Evolutionary conservation across 1,140 invertebrate species (phyloP), one percentile per base, ranked within the genome.

Genomic region (Aphelinus atriplicis): DNA sequence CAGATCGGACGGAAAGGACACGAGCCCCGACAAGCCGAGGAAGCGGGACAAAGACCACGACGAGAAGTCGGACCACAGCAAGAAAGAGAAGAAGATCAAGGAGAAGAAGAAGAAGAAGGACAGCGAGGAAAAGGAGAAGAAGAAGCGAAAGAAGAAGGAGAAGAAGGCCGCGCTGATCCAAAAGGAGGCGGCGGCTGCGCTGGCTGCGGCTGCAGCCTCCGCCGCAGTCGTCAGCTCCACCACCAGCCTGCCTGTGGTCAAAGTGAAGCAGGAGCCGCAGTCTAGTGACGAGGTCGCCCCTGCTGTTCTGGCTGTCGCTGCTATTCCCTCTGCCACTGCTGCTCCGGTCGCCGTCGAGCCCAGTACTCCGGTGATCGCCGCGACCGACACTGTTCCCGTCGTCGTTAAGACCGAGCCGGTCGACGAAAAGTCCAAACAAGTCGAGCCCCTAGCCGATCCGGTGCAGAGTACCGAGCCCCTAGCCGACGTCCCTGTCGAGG

Each of bases 61-160:
- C 4, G 82, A 85, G 9, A 83, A 80, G 57, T 56, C 80, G 0
- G 87, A 87, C 2, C 84, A 89, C 45, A 86, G 86, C 69, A 89
- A 88, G 72, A 90, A 89, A 64, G 88, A 87, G 53, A 89, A 88
- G 80, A 89, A 86, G 71, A 90, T 89, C 56, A 91, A 89, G 77
- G 89, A 89, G 76, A 88, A 90, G 77, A 89, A 89, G 69, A 86
- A 87, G 78, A 89, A 90, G 55, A 89, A 88, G 58, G 85, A 89
- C 51, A 82, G 81, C 9, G 82, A 82, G 58, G 88, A 90, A n/a
- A 86, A 88, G 58, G 85, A 90, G 78, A 89, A 87, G 81, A 88
- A 88, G 82, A 89, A 88, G 79, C 88, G 90, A 80, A 86, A 84
- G 81, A 88, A 87, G 77, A 88, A 89, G 80, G 84, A 83, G 78